phyloP scores from a whole-genome alignment of 2,888 invertebrate genomes.

The Protonemura montana region DNA sequence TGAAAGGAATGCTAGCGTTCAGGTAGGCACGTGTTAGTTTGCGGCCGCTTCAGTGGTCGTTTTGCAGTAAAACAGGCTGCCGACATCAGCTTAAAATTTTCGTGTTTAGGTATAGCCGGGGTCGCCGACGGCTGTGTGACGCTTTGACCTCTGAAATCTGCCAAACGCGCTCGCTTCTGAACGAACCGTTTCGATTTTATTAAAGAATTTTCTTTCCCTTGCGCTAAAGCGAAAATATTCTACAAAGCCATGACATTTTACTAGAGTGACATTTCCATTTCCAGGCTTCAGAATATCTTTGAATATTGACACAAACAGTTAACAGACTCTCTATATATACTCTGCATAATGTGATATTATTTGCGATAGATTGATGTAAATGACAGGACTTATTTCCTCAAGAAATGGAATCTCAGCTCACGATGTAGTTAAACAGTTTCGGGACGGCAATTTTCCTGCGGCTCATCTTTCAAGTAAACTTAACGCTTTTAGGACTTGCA shows the following conservation, averaged over 20 bases:
- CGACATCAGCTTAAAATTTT: too few species aligned
- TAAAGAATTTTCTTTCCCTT: neutral
- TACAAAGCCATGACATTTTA: neutral
- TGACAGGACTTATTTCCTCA: slow-evolving; percentile 1
- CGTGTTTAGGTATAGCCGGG: too few species aligned
- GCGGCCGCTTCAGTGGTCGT: too few species aligned
- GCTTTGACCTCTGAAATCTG: neutral
- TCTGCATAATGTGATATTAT: neutral
- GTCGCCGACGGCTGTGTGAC: neutral
- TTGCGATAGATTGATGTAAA: slow-evolving; percentile 9
- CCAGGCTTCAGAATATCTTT: neutral
- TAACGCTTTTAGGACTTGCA: too few species aligned
- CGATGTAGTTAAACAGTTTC: too few species aligned
- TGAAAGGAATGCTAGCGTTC: too few species aligned
- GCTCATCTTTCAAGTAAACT: too few species aligned
- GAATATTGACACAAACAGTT: slow-evolving; percentile 19
- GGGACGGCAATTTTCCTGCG: too few species aligned
- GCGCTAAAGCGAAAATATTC: neutral
- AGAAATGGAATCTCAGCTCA: neutral
- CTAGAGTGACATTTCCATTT: slow-evolving; percentile 17
- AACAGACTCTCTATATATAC: neutral
- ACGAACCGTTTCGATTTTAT: neutral
- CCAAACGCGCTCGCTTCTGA: neutral
- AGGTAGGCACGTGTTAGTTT: too few species aligned
- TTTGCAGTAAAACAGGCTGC: too few species aligned